phyloP scores from a whole-genome alignment of 2,797 vertebrate species.

The Eurystomus glaucurus region DNA sequence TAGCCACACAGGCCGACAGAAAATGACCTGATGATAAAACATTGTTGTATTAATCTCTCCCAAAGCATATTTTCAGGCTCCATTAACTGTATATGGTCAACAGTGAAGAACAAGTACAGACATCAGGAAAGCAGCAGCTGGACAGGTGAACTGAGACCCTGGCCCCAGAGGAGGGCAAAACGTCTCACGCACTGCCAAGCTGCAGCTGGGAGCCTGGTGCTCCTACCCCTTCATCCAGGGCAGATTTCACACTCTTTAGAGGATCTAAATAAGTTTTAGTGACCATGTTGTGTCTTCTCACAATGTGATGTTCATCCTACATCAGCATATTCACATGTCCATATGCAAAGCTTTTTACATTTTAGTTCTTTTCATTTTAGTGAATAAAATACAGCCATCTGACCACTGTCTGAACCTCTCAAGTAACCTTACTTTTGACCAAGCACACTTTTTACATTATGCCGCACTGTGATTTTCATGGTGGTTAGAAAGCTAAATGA shows the following conservation, averaged over 20 bases:
- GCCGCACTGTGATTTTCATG: neutral
- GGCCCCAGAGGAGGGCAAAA: neutral
- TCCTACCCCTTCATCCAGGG: neutral
- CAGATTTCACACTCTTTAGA: neutral
- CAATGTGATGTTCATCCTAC: neutral
- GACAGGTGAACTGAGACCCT: rapidly evolving
- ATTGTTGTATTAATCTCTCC: neutral
- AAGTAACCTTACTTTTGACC: neutral
- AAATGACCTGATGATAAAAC: neutral
- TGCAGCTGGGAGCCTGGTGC: neutral
- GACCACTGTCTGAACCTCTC: neutral
- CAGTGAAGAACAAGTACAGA: neutral
- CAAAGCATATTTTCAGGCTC: neutral
- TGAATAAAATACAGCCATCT: neutral
- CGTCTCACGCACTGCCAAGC: rapidly evolving
- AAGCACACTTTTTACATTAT: neutral
- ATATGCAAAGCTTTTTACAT: neutral
- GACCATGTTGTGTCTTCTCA: neutral
- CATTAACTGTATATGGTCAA: neutral
- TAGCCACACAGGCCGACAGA: neutral
- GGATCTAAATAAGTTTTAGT: neutral
- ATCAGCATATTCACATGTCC: rapidly evolving
- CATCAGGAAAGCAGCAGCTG: neutral
- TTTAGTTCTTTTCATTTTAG: neutral
- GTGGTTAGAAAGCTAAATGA: neutral